A percentile compares a stretch with the other conserved stretches of the same genome.
These are phyloP conservation scores for Camelus bactrianus DNA, from an alignment of 2,113 vertebrate species.

Conservation along the genomic window DNA sequence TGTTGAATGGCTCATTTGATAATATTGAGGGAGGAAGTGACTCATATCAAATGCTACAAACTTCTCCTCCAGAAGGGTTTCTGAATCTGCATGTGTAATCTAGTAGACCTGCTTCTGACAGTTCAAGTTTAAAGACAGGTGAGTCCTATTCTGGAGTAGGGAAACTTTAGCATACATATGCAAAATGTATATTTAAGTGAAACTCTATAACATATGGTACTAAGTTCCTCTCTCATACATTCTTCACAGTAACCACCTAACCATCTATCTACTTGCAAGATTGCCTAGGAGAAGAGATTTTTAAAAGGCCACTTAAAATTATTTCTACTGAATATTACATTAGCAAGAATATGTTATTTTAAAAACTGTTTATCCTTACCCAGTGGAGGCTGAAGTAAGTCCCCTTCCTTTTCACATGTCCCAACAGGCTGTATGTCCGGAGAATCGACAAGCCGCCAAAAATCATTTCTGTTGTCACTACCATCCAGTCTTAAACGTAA, in stretches of 20 bases:
- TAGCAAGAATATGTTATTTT: constrained; percentile 61
- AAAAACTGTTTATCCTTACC: constrained; percentile 87
- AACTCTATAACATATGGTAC: background rate
- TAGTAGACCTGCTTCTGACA: background rate
- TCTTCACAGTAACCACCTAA: constrained; percentile 30
- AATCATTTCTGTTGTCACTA: constrained; percentile 98
- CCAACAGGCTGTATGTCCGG: constrained; percentile 96
- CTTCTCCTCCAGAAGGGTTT: constrained; percentile 21
- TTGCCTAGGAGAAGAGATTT: constrained; percentile 31
- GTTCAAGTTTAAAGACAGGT: constrained; percentile 48
- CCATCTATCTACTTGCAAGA: constrained; percentile 52
- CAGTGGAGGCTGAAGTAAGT: constrained; percentile 97
- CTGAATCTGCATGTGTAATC: constrained; percentile 28
- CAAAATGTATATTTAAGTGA: background rate
- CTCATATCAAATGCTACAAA: constrained; percentile 32
- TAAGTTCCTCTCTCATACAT: constrained; percentile 29
- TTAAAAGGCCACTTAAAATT: constrained; percentile 38
- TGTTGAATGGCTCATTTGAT: background rate
- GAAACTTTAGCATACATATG: background rate
- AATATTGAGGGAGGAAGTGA: background rate
- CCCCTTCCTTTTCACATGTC: constrained; percentile 96
- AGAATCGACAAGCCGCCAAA: constrained; percentile 98
- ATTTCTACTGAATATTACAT: constrained; percentile 47
- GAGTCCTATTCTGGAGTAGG: background rate
- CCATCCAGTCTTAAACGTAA: constrained; percentile 95